Base-by-base conservation (phyloP, 2,888 invertebrate species). In the Drosophila prolongata region DNA sequence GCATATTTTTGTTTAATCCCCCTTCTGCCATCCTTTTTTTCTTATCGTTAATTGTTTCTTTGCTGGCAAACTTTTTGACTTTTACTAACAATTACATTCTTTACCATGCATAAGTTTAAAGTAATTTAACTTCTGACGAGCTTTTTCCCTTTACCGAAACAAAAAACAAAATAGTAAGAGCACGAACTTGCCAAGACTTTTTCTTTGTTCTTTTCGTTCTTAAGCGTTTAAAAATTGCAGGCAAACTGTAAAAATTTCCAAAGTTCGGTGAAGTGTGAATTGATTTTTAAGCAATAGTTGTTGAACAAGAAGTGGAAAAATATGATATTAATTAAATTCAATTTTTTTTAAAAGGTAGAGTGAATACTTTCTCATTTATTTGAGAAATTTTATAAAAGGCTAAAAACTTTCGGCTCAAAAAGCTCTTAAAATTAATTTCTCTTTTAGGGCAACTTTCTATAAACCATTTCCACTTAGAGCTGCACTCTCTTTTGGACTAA, bases 61-160 rank as follows among this genome's bases (percentile, higher is more conserved):
- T 70, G 78, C 78, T 46, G 9, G 55, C 68, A 69, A 71, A 57
- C 46, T 78, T 83, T 80, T 68, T 47, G 37, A 64, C 47, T 58
- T 75, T 70, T 59, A 44, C 72, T 27, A 47, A 58, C 52, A 65
- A 75, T 66, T 70, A 64, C 59, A 57, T 49, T 44, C 50, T 46
- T 52, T 30, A 49, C 54, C 59, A 43, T 38, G 66, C 69, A 71
- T 69, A 87, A 84, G 79, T 72, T 82, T 77, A 38, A 81, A 81
- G 87, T 75, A 81, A 85, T 87, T 85, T 79, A 81, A 82, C 85
- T 82, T 82, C 68, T 77, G 71, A 71, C 60, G 69, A 87, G 75
- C 60, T 80, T 66, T 72, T 50, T 38, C 19, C 42, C 13, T 44
- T 10, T 6, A 16, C 37, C 19, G 56, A 27, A 61, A 55, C 37